phyloP scores from a whole-genome alignment of 2,113 vertebrate genomes.

The Poicephalus meyeri region DNA sequence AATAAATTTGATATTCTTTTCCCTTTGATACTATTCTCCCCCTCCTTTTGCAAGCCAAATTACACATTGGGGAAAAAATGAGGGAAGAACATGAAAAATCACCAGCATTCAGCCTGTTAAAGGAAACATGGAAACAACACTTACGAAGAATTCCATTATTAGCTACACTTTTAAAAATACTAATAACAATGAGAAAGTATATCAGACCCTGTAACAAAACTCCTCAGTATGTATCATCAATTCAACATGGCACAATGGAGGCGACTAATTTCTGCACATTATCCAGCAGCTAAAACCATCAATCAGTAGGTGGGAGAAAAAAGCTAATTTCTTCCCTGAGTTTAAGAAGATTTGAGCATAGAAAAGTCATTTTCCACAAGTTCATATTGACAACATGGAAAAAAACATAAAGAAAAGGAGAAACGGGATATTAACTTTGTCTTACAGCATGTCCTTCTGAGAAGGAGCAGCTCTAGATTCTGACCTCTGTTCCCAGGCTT shows the following conservation, averaged over 20 bases:
- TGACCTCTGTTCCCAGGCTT: constrained; percentile 9
- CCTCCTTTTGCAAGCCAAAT: neutral
- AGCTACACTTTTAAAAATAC: neutral
- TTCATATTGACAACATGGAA: neutral
- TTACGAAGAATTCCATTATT: neutral
- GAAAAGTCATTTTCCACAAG: neutral
- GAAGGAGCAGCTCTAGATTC: neutral
- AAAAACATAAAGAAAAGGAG: neutral
- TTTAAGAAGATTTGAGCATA: neutral
- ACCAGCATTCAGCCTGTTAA: neutral
- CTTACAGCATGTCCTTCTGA: neutral
- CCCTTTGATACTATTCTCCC: neutral
- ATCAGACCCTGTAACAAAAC: neutral
- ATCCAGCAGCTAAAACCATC: neutral
- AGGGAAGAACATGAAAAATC: neutral
- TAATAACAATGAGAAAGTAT: neutral
- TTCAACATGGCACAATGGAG: neutral
- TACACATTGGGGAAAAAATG: neutral
- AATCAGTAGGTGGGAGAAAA: rapidly evolving
- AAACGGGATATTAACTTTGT: neutral
- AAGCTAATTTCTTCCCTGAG: neutral
- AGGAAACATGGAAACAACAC: neutral
- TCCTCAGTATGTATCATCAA: neutral
- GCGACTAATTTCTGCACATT: neutral
- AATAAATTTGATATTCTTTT: neutral